Conservation (phyloP, 2,113 vertebrate genomes). For the Scomber colias region DNA sequence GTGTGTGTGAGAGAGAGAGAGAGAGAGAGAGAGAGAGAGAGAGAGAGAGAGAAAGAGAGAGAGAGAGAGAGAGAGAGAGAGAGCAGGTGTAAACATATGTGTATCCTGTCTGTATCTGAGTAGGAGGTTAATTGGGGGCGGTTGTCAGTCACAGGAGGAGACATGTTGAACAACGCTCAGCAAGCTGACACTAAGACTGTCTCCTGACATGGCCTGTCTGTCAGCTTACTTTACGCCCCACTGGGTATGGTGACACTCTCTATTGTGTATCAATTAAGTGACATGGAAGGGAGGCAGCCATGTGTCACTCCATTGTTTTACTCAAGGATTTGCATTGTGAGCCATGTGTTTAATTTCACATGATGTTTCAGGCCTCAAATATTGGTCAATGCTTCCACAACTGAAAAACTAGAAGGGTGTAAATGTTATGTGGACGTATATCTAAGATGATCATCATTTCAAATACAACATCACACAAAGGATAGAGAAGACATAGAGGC, state of each 20-base stretch:
- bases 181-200: slow-evolving; percentile 61
- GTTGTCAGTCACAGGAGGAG: slow-evolving; percentile 74
- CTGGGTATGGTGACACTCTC: slow-evolving; percentile 58
- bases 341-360: slow-evolving; percentile 75
- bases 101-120: slow-evolving; percentile 52
- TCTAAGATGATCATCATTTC: neutral
- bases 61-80: neutral
- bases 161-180: slow-evolving; percentile 66
- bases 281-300: slow-evolving; percentile 51
- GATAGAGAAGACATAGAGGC: neutral
- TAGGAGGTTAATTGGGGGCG: slow-evolving; percentile 76
- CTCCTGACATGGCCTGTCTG: slow-evolving; percentile 73
- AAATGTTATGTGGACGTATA: neutral
- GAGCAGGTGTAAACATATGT: slow-evolving; percentile 64
- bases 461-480: neutral
- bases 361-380: slow-evolving; percentile 2
- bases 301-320: slow-evolving; percentile 63
- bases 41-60: too few species aligned
- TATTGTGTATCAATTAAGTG: slow-evolving; percentile 75
- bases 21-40: too few species aligned
- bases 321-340: slow-evolving; percentile 36
- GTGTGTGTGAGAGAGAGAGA: neutral
- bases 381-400: neutral
- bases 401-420: neutral
- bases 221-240: slow-evolving; percentile 67